Evolutionary conservation across 2,113 vertebrate genomes (phyloP), one percentile per base, ranked within the genome.

Genomic region (Oceanites oceanicus): DNA sequence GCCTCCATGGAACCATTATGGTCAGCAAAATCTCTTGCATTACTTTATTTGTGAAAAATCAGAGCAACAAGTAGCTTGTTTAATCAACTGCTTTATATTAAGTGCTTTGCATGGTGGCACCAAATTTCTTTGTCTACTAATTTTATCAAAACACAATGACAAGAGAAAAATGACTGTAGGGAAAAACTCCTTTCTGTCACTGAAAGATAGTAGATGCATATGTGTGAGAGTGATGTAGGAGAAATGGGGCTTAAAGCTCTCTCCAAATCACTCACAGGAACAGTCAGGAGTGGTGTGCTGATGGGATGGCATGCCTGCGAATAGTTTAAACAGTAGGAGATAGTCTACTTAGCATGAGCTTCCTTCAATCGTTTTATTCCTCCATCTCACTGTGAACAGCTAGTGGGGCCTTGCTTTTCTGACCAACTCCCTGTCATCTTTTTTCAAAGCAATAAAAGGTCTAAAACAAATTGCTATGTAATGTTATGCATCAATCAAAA

Each of bases 121-220:
- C 22, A 87, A 85, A 42, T 90, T 95, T 89, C 76, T 92, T 79
- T 72, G 62, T 47, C 81, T 82, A 62, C 26, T 66, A 78, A 95
- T 85, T 74, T 86, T 88, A 96, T 66, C 73, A 72, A 92, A 96
- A 86, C 58, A 90, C 50, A 82, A 27, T 16, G 45, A 89, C 36
- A 94, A 73, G n/a, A 80, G 59, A 93, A 96, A 95, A 95, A 90
- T n/a, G 0, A 87, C 66, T 25, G 15, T 7, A 56, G 32, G n/a
- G 44, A 92, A 94, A 78, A 82, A 58, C 18, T 92, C 50, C 83
- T 77, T 89, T 81, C 65, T 79, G 62, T 68, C 77, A 87, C 34
- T 38, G 22, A 73, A 29, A 81, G 65, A 94, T 4, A 87, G 42
- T 3, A 91, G 61, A 74, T 47, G 42, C 14, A 1, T 49, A 45